Conservation (phyloP, 2,888 invertebrate species). For the Exocentrus adspersus region DNA sequence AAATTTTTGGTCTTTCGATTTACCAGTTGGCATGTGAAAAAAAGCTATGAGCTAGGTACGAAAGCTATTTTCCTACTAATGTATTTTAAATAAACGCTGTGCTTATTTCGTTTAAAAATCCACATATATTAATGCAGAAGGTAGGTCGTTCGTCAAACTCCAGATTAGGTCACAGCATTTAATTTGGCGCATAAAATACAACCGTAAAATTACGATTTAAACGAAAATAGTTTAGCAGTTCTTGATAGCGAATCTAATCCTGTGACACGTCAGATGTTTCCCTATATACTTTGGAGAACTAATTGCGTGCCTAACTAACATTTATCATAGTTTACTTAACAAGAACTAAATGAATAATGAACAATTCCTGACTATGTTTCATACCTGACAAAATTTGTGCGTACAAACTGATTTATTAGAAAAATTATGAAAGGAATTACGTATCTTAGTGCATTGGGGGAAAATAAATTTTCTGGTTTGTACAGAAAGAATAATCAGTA, state of each 20-base stretch:
- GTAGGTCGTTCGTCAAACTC: too few species aligned
- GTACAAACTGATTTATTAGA: conserved; percentile 30
- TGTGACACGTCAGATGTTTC: conserved; percentile 33
- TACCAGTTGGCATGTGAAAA: too few species aligned
- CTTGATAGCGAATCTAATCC: conserved; percentile 27
- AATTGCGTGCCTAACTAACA: conserved; percentile 36
- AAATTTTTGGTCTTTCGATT: too few species aligned
- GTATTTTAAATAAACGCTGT: too few species aligned
- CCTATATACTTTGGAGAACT: conserved; percentile 25
- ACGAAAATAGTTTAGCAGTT: conserved; percentile 24
- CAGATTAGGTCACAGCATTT: background rate
- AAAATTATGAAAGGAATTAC: conserved; percentile 15
- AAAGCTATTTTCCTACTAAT: too few species aligned
- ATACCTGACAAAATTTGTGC: conserved; percentile 28
- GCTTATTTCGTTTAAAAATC: too few species aligned
- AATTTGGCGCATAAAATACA: conserved; percentile 1
- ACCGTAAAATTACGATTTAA: conserved; percentile 15
- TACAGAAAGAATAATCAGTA: too few species aligned
- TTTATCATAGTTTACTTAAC: conserved; percentile 32
- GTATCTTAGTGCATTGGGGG: background rate
- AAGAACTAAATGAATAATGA: conserved; percentile 34
- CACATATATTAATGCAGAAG: too few species aligned
- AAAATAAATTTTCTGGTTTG: background rate
- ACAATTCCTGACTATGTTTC: conserved; percentile 24
- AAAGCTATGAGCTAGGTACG: too few species aligned